A percentile compares a stretch with the other conserved stretches of the same genome.
phyloP scores from a whole-genome alignment of 1,140 invertebrate species.

The Phymorhynchus buccinoides region DNA sequence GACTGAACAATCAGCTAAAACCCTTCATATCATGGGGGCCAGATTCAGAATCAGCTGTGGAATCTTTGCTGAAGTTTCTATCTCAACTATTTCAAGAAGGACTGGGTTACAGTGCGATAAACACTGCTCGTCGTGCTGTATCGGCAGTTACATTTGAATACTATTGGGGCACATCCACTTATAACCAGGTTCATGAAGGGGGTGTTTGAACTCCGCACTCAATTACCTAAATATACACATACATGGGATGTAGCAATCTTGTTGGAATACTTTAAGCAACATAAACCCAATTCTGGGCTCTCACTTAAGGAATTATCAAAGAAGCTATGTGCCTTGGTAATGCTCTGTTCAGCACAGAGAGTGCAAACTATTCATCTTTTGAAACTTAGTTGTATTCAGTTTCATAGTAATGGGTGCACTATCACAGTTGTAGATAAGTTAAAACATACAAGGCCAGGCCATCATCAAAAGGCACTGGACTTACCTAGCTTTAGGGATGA shows the following conservation, averaged over 20 bases:
- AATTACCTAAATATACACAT: background rate
- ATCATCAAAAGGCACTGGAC: background rate
- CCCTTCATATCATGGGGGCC: background rate
- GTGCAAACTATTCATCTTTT: background rate
- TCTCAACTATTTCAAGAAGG: slow-evolving; percentile 32
- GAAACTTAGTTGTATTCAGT: background rate
- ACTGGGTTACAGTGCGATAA: slow-evolving; percentile 35
- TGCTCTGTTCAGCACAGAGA: background rate
- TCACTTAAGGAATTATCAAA: background rate
- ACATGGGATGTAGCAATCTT: background rate
- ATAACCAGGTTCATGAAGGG: background rate
- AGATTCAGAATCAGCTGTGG: slow-evolving; percentile 27
- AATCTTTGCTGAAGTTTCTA: slow-evolving; percentile 39
- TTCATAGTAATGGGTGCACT: background rate
- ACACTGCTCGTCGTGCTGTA: slow-evolving; percentile 31
- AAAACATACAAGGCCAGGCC: background rate
- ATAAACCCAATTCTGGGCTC: background rate
- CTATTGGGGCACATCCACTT: slow-evolving; percentile 19
- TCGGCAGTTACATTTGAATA: slow-evolving; percentile 24
- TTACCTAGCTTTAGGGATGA: background rate
- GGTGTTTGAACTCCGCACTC: slow-evolving; percentile 5
- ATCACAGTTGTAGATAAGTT: background rate
- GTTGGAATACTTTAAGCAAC: background rate
- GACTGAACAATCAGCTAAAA: background rate
- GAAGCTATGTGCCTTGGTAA: background rate